Base-by-base conservation (phyloP, 2,113 vertebrate species). In the Cephalopholis sonnerati region DNA sequence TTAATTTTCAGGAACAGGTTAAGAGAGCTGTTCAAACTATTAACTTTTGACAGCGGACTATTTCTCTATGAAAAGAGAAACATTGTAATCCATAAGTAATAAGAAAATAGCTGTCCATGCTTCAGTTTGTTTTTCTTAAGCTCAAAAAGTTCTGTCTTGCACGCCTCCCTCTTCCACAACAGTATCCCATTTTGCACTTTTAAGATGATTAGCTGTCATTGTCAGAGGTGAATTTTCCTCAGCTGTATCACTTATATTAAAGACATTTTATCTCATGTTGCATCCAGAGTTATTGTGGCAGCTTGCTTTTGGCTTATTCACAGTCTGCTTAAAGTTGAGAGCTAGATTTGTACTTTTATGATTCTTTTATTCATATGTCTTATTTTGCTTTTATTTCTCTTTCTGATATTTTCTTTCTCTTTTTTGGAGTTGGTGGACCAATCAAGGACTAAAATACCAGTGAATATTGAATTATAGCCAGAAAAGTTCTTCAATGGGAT, bases 1-100 rank as follows among this genome's bases (percentile, higher is more conserved):
- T 82, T 16, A 54, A 18, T 58, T 44, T 75, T 71, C 67, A 81
- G 63, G 32, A 74, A 61, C 48, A 75, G 80, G 65, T 86, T 81
- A 81, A 81, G 51, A 71, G 79, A 80, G 66, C 48, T 67, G 62
- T 67, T 77, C 25, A 74, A 50, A 55, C 41, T 72, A 53, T 82
- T 70, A 44, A 80, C 77, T 74, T 79, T 82, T 74, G 17, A 41
- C 50, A 51, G 41, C 44, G 12, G 10, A 29, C 29, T 73, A 48
- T 71, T 61, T 74, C 7, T 5, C 6, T 24, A 32, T 44, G 8
- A 13, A 54, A 18, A 68, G 39, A 32, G 51, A 67, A 46, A 68
- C 7, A 54, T 58, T 77, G 57, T 6, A 61, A 82, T 69, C 51
- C 39, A 27, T 36, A 44, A 29, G 22, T 46, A 61, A 54, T 76